Evolutionary conservation across 2,797 vertebrate species (phyloP).

Genomic region (Cuculus canorus): DNA sequence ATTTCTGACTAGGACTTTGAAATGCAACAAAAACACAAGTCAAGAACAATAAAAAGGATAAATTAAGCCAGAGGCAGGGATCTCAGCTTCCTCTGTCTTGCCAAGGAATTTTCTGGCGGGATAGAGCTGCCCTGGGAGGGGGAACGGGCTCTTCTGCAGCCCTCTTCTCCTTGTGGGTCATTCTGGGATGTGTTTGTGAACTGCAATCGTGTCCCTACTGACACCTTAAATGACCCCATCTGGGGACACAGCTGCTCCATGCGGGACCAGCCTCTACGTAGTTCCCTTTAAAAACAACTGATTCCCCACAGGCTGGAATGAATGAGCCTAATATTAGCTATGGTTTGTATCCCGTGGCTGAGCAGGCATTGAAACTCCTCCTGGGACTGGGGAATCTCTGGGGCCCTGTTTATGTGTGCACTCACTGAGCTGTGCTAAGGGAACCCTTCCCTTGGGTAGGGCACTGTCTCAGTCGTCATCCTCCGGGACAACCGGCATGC

Average conservation of each 20-base stretch:
- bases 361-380: not conserved
- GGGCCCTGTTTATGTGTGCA: accelerated
- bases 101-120: not conserved
- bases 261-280: accelerated
- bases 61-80: not conserved
- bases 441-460: not conserved
- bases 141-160: not conserved
- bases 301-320: not conserved
- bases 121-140: accelerated
- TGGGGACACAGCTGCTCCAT: accelerated
- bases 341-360: not conserved
- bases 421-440: not conserved
- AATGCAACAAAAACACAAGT: not conserved
- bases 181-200: not conserved
- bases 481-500: accelerated
- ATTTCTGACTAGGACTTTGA: not conserved
- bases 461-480: accelerated
- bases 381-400: not conserved
- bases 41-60: not conserved
- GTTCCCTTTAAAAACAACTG: not conserved
- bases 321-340: not conserved
- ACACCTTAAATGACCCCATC: not conserved
- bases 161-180: not conserved
- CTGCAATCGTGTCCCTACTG: accelerated
- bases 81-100: not conserved